Base-by-base conservation (phyloP, 2,113 vertebrate genomes). In the Galeopterus variegatus region DNA sequence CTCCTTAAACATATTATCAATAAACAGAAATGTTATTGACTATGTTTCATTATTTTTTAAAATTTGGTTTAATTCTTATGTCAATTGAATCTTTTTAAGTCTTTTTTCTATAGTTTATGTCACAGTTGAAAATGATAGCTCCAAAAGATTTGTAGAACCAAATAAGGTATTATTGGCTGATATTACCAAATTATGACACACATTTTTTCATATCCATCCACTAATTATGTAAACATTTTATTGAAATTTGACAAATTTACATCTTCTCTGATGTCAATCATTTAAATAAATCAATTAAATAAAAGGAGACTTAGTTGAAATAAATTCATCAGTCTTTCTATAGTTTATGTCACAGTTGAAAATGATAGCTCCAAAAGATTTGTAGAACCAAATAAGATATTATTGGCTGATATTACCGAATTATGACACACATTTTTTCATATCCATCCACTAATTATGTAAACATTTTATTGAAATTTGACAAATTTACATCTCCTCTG, bases 381-480 rank as follows among this genome's bases (percentile, higher is more conserved):
- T 41, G 18, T 76, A 23, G 56, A 73, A 64, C 33, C 23, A 92
- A 92, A 92, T 92, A 54, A 23, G 3, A 36, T 60, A 81, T 18
- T 64, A 70, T 36, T 80, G 45, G 7, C 8, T 77, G 31, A 62
- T 15, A 81, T 64, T 54, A 33, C 19, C 72, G 65, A 62, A 62
- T n/a, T 15, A 62, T 48, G 48, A 73, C 56, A 65, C 19, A 82
- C 2, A 56, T 33, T 65, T 77, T 93, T 67, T 31, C 70, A 62
- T 36, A 24, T 11, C 14, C 11, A 36, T 10, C 58, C 5, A 48
- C 58, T 33, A 67, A 36, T 58, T 21, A 65, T 45, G 1, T 64
- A 75, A 83, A 83, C 7, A 26, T 73, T 88, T 65, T 73, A 45
- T 89, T 82, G 67, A 82, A 65, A 75, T 89, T 45, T 88, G n/a